Conservation (phyloP, 2,888 invertebrate genomes). For the Spicauda simplicius region DNA sequence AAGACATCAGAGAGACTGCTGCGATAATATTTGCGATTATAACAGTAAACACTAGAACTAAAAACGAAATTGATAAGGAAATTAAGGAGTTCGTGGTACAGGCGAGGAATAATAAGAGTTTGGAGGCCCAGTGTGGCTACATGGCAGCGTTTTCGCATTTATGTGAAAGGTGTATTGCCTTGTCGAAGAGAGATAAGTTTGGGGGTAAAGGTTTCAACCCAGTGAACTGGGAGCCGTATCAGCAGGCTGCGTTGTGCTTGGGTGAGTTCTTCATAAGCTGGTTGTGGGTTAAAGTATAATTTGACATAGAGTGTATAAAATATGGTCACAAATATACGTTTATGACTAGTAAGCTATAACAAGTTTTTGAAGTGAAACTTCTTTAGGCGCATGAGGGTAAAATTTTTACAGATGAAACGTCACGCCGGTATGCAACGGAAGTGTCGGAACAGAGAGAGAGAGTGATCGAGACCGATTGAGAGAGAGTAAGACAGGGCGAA, state of each 20-base stretch:
- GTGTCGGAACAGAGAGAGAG: too few species aligned
- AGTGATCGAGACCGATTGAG: too few species aligned
- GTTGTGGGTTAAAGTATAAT: too few species aligned
- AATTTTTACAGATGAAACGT: too few species aligned
- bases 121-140: constrained; percentile 92
- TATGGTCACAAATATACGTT: too few species aligned
- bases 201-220: constrained; percentile 75
- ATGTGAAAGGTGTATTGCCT: constrained; percentile 87
- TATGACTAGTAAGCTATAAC: too few species aligned
- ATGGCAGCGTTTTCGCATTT: constrained; percentile 89
- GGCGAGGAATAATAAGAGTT: constrained; percentile 81
- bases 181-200: constrained; percentile 71
- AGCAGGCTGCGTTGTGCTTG: constrained; percentile 83
- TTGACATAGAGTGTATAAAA: too few species aligned
- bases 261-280: constrained; percentile 70
- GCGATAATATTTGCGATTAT: constrained; percentile 91
- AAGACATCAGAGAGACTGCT: constrained; percentile 89
- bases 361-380: too few species aligned
- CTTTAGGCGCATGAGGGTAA: too few species aligned
- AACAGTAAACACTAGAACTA: constrained; percentile 85
- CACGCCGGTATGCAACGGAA: too few species aligned
- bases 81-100: constrained; percentile 81
- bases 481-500: too few species aligned
- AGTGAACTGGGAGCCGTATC: constrained; percentile 85
- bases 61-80: constrained; percentile 75